A percentile compares a stretch with the other conserved stretches of the same genome.
Evolutionary conservation across 2,797 vertebrate genomes (phyloP).

Genomic region (Trematomus bernacchii): DNA sequence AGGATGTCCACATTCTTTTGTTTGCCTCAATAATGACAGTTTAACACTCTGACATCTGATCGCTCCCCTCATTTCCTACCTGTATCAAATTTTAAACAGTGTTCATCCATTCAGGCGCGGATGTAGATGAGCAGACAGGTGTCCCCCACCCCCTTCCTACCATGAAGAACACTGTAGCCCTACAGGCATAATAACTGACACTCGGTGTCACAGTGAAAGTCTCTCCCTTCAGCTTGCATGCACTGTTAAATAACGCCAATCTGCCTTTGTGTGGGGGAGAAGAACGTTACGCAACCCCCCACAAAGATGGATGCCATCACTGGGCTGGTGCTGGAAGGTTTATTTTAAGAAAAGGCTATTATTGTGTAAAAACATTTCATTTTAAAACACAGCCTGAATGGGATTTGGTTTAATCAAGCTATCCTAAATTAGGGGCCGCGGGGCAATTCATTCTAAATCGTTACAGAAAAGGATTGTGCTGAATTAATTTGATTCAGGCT

Average conservation of each 20-base stretch:
- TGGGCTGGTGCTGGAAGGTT: background rate
- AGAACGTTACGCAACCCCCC: background rate
- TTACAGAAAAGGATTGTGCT: slow-evolving; percentile 24
- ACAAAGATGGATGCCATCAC: background rate
- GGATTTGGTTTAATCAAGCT: slow-evolving; percentile 26
- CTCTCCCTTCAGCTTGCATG: slow-evolving; percentile 27
- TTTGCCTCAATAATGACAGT: slow-evolving; percentile 58
- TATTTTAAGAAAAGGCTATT: background rate
- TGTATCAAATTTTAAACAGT: slow-evolving; percentile 26
- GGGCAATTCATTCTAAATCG: slow-evolving; percentile 24
- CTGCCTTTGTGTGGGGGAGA: slow-evolving; percentile 10
- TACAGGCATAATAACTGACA: slow-evolving; percentile 43
- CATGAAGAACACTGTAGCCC: slow-evolving; percentile 24
- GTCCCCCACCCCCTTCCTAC: slow-evolving; percentile 3
- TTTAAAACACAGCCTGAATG: background rate
- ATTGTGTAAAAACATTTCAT: slow-evolving; percentile 8
- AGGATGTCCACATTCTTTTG: slow-evolving; percentile 63
- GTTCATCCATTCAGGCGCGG: slow-evolving; percentile 27
- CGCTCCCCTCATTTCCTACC: slow-evolving; percentile 47
- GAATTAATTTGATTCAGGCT: slow-evolving; percentile 54
- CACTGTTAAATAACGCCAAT: slow-evolving; percentile 31
- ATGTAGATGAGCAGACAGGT: slow-evolving; percentile 38
- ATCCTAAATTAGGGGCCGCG: slow-evolving; percentile 17
- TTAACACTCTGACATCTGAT: slow-evolving; percentile 67
- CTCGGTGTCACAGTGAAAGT: slow-evolving; percentile 50